Evolutionary conservation across 1,140 invertebrate species (phyloP).

Genomic region (Maconellicoccus hirsutus): DNA sequence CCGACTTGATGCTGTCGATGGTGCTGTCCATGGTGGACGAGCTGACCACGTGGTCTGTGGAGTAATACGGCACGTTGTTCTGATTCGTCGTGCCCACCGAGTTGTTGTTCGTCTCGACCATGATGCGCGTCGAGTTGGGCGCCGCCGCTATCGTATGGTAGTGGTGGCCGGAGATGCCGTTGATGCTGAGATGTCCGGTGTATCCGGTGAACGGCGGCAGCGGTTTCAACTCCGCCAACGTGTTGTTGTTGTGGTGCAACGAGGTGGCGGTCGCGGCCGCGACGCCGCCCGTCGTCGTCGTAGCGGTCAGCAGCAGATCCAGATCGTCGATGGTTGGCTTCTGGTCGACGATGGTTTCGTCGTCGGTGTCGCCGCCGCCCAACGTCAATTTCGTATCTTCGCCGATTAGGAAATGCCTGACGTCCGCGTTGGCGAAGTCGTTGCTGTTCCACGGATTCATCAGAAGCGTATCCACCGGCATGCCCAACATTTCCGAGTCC

Average conservation of each 20-base stretch:
- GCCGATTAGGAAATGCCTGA: slow-evolving; percentile 20
- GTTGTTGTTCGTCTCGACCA: slow-evolving; percentile 47
- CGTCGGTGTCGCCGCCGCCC: not conserved
- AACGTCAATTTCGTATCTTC: not conserved
- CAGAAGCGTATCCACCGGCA: slow-evolving; percentile 28
- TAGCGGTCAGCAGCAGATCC: slow-evolving; percentile 48
- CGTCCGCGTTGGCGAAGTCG: slow-evolving; percentile 23
- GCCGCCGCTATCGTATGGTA: slow-evolving; percentile 61
- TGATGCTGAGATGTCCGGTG: slow-evolving; percentile 67
- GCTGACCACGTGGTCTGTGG: slow-evolving; percentile 32
- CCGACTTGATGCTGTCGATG: slow-evolving; percentile 36
- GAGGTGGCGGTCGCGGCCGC: not conserved
- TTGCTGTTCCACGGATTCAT: slow-evolving; percentile 26
- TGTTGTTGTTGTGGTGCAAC: slow-evolving; percentile 41
- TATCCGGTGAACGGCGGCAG: slow-evolving; percentile 74
- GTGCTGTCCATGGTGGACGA: slow-evolving; percentile 35
- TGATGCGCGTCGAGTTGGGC: slow-evolving; percentile 37
- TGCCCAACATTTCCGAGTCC: slow-evolving; percentile 28
- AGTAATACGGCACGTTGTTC: slow-evolving; percentile 34
- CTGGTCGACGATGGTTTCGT: slow-evolving; percentile 34
- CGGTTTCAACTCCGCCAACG: slow-evolving; percentile 69
- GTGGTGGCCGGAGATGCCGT: slow-evolving; percentile 74
- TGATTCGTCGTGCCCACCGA: slow-evolving; percentile 32
- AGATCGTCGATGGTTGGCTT: slow-evolving; percentile 47
- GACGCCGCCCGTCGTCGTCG: slow-evolving; percentile 32